phyloP scores from a whole-genome alignment of 2,113 vertebrate genomes.

The Gopherus evgoodei region DNA sequence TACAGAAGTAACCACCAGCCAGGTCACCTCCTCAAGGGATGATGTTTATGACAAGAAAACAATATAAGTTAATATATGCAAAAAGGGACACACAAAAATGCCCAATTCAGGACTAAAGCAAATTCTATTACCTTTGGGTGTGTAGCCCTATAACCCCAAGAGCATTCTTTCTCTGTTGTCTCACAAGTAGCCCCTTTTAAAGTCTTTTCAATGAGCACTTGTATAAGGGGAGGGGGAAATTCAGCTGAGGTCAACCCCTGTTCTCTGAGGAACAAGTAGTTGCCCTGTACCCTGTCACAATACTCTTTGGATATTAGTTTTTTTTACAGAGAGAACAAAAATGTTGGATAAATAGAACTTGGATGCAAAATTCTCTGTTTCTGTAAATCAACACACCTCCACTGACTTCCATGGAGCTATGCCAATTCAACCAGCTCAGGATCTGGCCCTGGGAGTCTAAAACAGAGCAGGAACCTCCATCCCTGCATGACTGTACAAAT shows the following conservation, averaged over 20 bases:
- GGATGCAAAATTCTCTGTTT: not conserved
- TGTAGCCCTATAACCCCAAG: not conserved
- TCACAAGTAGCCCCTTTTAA: not conserved
- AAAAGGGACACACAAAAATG: slow-evolving; percentile 50
- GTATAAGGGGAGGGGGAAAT: not conserved
- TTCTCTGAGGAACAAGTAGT: not conserved
- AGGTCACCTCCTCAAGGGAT: slow-evolving; percentile 58
- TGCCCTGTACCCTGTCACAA: not conserved
- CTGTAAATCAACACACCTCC: not conserved
- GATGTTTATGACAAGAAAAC: slow-evolving; percentile 47
- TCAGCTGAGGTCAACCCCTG: not conserved
- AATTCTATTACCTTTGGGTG: slow-evolving; percentile 32
- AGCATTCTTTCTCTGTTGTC: not conserved
- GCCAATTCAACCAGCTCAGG: slow-evolving; percentile 17
- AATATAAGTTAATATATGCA: slow-evolving; percentile 59
- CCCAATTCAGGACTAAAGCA: not conserved
- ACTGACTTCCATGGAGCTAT: not conserved
- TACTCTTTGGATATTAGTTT: not conserved
- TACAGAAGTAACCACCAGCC: not conserved
- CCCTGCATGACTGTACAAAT: not conserved
- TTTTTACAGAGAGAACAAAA: not conserved
- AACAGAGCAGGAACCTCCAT: slow-evolving; percentile 6
- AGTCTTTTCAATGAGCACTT: not conserved
- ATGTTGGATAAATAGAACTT: not conserved
- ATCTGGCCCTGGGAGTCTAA: slow-evolving; percentile 38